Base-by-base conservation (phyloP, 1,140 invertebrate species). In the Dreissena rostriformis region DNA sequence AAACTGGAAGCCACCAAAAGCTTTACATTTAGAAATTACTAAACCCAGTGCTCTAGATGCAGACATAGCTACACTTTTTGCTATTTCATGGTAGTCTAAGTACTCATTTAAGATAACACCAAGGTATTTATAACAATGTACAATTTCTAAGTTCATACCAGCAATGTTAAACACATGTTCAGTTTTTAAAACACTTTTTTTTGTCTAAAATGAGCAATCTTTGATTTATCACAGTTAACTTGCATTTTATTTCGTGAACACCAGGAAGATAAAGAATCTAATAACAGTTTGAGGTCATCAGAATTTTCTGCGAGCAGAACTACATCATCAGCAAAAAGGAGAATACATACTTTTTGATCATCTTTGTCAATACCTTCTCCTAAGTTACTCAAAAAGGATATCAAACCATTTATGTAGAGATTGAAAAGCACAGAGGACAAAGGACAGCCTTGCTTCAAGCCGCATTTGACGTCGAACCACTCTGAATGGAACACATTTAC, bases 131-230 rank as follows among this genome's bases (percentile, higher is more conserved):
- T 72, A 72, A 28, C 55, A 28, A 84, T 61, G 15, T 76, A 39
- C 0, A 7, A 53, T 68, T 24, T 63, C 29, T 6, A 2, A 77
- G 26, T 10, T 39, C 12, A 61, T 55, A 17, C 26, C 74, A 74
- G 28, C 24, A 19, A 52, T 14, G 19, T 74, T 82, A 74, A n/a
- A 82, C 61, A 17, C 19, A 24, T 29, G 66, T 61, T 26, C 53
- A 19, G 53, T 70, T 72, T 55, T 12, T 74, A 63, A 73, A 26
- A 66, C 57, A 74, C 80, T n/a, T n/a, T n/a, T 71, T 74, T 12
- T 65, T 49, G 28, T 74, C n/a, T 8, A 17, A 15, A 63, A 74
- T 75, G 17, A 82, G 57, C 70, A 77, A 80, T 51, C 22, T n/a
- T n/a, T 67, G 28, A 55, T 70, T 70, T 51, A 80, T 55, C 29